Percentiles rank a stretch among this genome's conserved stretches.
phyloP scores from a whole-genome alignment of 2,113 vertebrate species.

The Ellobius talpinus region DNA sequence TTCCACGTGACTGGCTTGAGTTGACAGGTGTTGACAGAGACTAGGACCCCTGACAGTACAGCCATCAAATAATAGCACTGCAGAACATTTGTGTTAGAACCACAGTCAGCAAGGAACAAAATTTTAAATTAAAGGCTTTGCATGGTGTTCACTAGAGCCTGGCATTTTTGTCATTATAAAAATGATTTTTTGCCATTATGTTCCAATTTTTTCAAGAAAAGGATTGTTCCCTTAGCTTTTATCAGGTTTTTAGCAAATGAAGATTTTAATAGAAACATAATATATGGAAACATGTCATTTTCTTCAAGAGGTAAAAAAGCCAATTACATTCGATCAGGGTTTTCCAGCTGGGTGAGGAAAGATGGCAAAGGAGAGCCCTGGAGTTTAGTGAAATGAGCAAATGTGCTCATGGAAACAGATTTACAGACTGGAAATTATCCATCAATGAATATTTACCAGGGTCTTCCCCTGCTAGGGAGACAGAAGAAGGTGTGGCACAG shows the following conservation, averaged over 20 bases:
- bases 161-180: constrained; percentile 64
- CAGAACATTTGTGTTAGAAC: background rate
- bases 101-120: constrained; percentile 43
- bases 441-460: background rate
- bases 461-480: background rate
- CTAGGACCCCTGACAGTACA: background rate
- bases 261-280: constrained; percentile 56
- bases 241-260: constrained; percentile 39
- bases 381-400: background rate
- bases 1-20: background rate
- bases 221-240: background rate
- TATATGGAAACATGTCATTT: background rate
- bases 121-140: constrained; percentile 62
- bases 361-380: too few relatives aligned
- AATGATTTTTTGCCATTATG: constrained; percentile 44
- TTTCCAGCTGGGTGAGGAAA: background rate
- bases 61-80: background rate
- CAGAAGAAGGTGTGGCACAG: background rate
- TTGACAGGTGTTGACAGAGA: background rate
- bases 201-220: constrained; percentile 58
- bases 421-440: background rate
- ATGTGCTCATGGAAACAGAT: background rate
- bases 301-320: constrained; percentile 50
- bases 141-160: constrained; percentile 15
- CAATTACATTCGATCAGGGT: background rate